phyloP scores from a whole-genome alignment of 2,888 invertebrate genomes.

The Limenitis camilla region DNA sequence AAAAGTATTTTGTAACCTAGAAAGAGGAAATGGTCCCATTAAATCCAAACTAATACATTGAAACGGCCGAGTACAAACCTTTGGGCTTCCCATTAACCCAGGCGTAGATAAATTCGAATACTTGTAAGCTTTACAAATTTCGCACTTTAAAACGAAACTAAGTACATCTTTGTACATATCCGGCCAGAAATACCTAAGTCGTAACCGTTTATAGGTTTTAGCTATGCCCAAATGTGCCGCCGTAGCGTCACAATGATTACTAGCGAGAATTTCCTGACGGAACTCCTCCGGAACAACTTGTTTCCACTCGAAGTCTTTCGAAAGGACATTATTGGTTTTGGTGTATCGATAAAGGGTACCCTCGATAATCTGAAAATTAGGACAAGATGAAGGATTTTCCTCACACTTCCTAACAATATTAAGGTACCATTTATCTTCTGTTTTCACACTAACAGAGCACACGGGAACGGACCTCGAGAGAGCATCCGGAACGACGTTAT shows the following conservation, averaged over 20 bases:
- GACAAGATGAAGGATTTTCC: no score
- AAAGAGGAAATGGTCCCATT: constrained; percentile 20
- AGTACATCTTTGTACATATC: constrained; percentile 23
- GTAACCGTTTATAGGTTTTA: constrained; percentile 26
- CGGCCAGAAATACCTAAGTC: constrained; percentile 11
- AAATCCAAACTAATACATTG: constrained; percentile 16
- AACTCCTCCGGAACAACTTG: background rate
- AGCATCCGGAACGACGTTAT: no score
- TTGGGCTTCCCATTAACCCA: constrained; percentile 18
- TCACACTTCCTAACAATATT: no score
- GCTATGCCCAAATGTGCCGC: constrained; percentile 22
- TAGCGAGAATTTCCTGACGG: background rate
- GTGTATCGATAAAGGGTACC: background rate
- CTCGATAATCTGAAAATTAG: no score
- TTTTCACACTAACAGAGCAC: no score
- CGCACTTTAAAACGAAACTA: constrained; percentile 14
- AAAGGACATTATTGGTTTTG: background rate
- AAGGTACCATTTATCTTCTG: no score
- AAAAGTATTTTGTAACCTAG: constrained; percentile 9
- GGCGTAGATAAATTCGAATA: constrained; percentile 8
- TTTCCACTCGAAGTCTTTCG: constrained; percentile 1
- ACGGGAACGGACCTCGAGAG: no score
- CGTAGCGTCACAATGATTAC: constrained; percentile 4
- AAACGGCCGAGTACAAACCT: constrained; percentile 15
- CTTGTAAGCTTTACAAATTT: constrained; percentile 16